Evolutionary conservation across 1,140 invertebrate genomes (phyloP).

Genomic region (Trachymyrmex septentrionalis): DNA sequence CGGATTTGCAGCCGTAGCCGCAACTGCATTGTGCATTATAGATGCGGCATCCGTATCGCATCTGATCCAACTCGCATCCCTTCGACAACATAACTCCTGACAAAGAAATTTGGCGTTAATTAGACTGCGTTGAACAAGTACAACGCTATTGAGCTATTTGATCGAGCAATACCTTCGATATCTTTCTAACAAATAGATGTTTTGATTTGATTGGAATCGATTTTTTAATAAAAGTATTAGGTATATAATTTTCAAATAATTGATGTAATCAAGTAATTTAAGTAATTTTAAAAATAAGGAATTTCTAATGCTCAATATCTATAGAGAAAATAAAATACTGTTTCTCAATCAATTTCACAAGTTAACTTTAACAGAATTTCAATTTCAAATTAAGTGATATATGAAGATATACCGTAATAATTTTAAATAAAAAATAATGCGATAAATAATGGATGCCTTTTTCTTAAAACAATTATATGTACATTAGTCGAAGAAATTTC

Average conservation of each 20-base stretch:
- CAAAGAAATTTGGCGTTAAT: constrained; percentile 37
- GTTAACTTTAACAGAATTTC: neutral
- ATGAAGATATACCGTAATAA: neutral
- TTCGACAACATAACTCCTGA: constrained; percentile 67
- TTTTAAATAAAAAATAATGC: neutral
- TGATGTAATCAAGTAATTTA: neutral
- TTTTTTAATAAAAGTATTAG: neutral
- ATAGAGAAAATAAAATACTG: neutral
- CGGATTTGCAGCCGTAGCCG: constrained; percentile 85
- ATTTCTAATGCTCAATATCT: neutral
- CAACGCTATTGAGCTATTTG: neutral
- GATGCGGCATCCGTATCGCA: constrained; percentile 81
- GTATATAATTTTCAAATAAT: neutral
- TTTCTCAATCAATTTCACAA: constrained; percentile 1
- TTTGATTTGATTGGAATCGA: neutral
- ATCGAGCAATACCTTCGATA: neutral
- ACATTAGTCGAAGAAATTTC: neutral
- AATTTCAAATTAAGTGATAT: neutral
- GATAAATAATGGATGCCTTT: constrained; percentile 11
- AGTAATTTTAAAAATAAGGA: neutral
- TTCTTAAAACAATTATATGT: neutral
- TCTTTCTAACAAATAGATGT: neutral
- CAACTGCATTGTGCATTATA: constrained; percentile 83
- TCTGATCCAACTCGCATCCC: constrained; percentile 81
- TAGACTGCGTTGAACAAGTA: neutral